phyloP scores from a whole-genome alignment of 2,113 vertebrate genomes.

The Columba livia region DNA sequence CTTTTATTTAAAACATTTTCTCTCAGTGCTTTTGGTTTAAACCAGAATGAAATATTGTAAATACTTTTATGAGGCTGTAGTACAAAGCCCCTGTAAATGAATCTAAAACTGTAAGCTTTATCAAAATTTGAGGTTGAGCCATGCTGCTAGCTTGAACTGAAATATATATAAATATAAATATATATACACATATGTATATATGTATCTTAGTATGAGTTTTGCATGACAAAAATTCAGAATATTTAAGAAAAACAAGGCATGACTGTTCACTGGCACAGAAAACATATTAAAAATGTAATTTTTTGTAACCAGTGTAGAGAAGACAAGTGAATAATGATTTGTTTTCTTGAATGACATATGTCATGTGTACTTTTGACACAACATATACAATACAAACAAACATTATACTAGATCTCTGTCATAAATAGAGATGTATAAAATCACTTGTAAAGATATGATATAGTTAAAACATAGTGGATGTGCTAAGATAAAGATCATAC shows the following conservation, averaged over 20 bases:
- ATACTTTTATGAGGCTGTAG: background rate
- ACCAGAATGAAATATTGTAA: constrained; percentile 32
- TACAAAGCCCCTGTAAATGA: background rate
- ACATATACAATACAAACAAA: rapidly evolving
- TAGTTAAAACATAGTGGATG: rapidly evolving
- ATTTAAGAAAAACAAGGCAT: background rate
- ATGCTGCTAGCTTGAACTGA: background rate
- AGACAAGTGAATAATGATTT: background rate
- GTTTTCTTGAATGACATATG: background rate
- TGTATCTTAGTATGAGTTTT: background rate
- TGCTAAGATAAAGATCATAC: background rate
- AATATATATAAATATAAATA: background rate
- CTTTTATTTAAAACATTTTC: constrained; percentile 45
- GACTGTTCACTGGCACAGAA: background rate
- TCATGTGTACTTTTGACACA: background rate
- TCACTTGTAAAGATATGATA: background rate
- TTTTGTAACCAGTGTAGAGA: background rate
- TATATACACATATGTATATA: too few relatives aligned
- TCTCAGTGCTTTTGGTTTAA: background rate
- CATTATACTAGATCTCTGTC: rapidly evolving
- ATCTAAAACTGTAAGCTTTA: background rate
- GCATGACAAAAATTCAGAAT: background rate
- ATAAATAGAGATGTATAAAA: rapidly evolving
- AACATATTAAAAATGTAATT: rapidly evolving
- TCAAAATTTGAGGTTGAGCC: background rate